A percentile compares a stretch with the other conserved stretches of the same genome.
phyloP scores from a whole-genome alignment of 2,888 invertebrate genomes.

The Sesamia inferens region DNA sequence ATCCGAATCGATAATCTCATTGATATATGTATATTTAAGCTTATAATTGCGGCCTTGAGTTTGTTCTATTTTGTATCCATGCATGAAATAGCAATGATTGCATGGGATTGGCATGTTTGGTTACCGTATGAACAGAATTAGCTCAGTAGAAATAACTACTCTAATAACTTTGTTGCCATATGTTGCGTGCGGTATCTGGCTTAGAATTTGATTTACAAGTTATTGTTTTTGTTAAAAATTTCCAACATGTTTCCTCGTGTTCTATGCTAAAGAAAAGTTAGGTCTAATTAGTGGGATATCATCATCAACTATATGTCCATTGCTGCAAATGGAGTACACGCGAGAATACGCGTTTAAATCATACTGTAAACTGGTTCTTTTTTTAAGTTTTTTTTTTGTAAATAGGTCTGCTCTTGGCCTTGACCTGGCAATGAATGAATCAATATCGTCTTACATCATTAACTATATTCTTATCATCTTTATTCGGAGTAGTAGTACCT shows the following conservation, averaged over 20 bases:
- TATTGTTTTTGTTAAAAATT: conserved; percentile 17
- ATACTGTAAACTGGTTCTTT: background rate
- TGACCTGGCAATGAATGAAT: background rate
- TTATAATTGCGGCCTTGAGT: conserved; percentile 61
- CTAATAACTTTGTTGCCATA: conserved; percentile 61
- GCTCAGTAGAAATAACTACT: conserved; percentile 63
- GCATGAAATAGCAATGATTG: conserved; percentile 76
- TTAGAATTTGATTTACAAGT: conserved; percentile 26
- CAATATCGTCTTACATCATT: background rate
- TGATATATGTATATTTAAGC: conserved; percentile 32
- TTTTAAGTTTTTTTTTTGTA: background rate
- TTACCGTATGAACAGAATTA: conserved; percentile 69
- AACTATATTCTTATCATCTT: background rate
- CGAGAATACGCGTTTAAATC: background rate
- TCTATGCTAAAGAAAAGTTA: background rate
- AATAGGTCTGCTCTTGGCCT: background rate
- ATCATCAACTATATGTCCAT: background rate
- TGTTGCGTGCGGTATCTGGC: conserved; percentile 34
- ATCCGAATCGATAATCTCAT: conserved; percentile 59
- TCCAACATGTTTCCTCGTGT: background rate
- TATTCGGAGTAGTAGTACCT: background rate
- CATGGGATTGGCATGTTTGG: conserved; percentile 69
- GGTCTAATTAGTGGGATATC: background rate
- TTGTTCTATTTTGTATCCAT: conserved; percentile 69
- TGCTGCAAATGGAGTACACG: background rate